Evolutionary conservation across 2,888 invertebrate species (phyloP), one percentile per base, ranked within the genome.

Genomic region (Heliothis peltigera): DNA sequence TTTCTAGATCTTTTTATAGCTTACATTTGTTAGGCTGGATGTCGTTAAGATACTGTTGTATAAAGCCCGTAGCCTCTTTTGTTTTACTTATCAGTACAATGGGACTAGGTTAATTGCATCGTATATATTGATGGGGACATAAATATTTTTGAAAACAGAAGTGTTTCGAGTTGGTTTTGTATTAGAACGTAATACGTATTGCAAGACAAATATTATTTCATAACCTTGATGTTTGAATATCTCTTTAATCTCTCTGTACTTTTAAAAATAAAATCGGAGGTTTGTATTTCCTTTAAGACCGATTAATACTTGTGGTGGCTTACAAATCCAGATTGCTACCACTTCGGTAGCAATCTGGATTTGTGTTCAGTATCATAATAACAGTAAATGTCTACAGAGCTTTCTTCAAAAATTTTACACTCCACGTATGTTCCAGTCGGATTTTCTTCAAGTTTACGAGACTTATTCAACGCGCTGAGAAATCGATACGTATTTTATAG

Each of bases 401-500:
- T 18, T 32, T 12, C 22, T 53, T 17, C 18, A n/a, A 44, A 17
- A n/a, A 43, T 43, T 44, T 62, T 62, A 55, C 58, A 75, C 25
- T 52, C n/a, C 44, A 59, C 51, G 42, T 56, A 62, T 62, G 53
- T 42, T 56, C 42, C 39, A 60, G 56, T 47, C 51, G 68, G 63
- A 71, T 71, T 70, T 68, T 52, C 65, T 60, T 59, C 25, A 64
- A 64, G 43, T 64, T 75, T 72, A 79, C 62, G 69, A 64, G 66
- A 70, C 53, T 64, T 62, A 66, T 64, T 66, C 58, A 68, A 57
- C 61, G 61, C 56, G 64, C 58, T 58, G 49, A 58, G 65, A 75
- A 65, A 65, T 71, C 77, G 79, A 72, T 77, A 63, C 67, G 58
- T 61, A 66, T 68, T 77, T 79, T 72, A 79, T 72, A 48, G 68